Evolutionary conservation across 2,797 vertebrate genomes (phyloP), one percentile per base, ranked within the genome.

Genomic region (Acipenser ruthenus): DNA sequence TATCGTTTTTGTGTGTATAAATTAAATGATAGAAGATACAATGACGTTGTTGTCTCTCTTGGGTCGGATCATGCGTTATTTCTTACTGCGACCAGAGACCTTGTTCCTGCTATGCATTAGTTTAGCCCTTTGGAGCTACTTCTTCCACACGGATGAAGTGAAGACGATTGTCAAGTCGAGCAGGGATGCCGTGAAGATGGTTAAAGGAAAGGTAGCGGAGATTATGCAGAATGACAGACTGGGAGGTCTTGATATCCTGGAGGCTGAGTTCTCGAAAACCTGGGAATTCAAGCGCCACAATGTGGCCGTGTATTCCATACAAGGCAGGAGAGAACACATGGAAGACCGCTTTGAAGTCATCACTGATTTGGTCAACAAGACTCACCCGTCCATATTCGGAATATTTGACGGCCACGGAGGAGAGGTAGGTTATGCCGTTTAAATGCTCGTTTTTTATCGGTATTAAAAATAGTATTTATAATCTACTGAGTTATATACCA

Each of bases 51-150:
- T 99, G 85, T 99, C 96, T 90, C 92, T 99, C 69, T 83, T 98
- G 86, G 96, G 96, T 91, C 94, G 96, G 88, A 98, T 99, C 93
- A 99, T 99, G 96, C 92, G 95, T 80, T 98, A 98, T 90, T 98
- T 98, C 86, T 92, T 99, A 79, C 94, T 99, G 78, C 92, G 96
- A 88, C 96, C 96, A 76, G 96, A 99, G 93, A 99, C 96, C 80
- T 69, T 99, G 79, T 98, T 99, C 83, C 85, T 99, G 82, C 86
- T 99, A 77, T 98, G 96, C 75, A 93, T 99, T 88, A 98, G 96
- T 87, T 81, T 98, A 92, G 96, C 96, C 70, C 87, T 99, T 60
- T 99, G 96, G 96, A 99, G 96, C 85, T 99, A 99, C 82, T 99
- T 99, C 91, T 99, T 99, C 87, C 96, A 99, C 89, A 99, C 96